Percentiles rank a stretch among this genome's conserved stretches.
phyloP scores from a whole-genome alignment of 2,888 invertebrate species.

The Salticus scenicus region DNA sequence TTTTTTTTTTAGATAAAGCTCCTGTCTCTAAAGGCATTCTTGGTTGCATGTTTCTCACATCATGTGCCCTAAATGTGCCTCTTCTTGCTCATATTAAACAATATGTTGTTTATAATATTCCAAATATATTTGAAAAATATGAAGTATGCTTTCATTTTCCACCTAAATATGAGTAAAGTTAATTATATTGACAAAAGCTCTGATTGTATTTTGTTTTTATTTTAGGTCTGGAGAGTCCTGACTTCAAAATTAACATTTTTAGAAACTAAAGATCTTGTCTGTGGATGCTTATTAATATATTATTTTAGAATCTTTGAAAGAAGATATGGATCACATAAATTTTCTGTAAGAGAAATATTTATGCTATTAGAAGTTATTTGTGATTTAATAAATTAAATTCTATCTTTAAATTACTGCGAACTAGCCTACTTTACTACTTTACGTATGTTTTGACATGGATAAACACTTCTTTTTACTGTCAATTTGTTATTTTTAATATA shows the following conservation, averaged over 20 bases:
- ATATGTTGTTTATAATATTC: conserved; percentile 76
- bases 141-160: conserved; percentile 73
- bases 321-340: conserved; percentile 78
- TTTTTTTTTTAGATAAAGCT: conserved; percentile 76
- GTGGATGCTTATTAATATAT: conserved; percentile 78
- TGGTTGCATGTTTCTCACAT: conserved; percentile 77
- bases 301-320: conserved; percentile 79
- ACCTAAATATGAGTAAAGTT: too few relatives aligned
- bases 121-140: conserved; percentile 75
- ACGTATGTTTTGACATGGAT: too few relatives aligned
- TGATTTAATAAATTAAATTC: too few relatives aligned
- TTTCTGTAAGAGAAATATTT: conserved; percentile 76
- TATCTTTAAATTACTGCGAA: too few relatives aligned
- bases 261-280: conserved; percentile 78
- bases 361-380: too few relatives aligned
- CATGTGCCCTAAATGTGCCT: conserved; percentile 77
- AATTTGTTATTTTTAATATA: too few relatives aligned
- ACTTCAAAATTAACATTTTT: conserved; percentile 77
- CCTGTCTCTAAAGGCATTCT: conserved; percentile 78
- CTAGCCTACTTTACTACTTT: too few relatives aligned
- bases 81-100: conserved; percentile 76
- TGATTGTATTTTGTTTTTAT: conserved; percentile 32
- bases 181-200: too few relatives aligned
- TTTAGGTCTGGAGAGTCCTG: conserved; percentile 77
- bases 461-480: too few relatives aligned